Base-by-base conservation (phyloP, 2,113 vertebrate genomes). In the Datnioides undecimradiatus region DNA sequence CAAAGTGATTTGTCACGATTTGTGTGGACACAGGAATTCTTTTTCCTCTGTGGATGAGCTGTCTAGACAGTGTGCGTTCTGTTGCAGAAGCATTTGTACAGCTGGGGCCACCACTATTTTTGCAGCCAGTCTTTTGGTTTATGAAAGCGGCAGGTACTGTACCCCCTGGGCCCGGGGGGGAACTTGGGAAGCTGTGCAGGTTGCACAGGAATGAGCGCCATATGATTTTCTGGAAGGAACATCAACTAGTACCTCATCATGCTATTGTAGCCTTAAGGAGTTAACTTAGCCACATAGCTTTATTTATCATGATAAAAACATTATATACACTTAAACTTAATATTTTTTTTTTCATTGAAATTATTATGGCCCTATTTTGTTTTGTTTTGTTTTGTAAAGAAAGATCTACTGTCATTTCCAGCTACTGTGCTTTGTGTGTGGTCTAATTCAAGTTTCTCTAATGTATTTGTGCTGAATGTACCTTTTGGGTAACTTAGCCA, bases 1-100 rank as follows among this genome's bases (percentile, higher is more conserved):
- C 87, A 88, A 91, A 91, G 84, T 89, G 85, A 93, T 95, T 92
- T 90, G 89, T 94, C 91, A 88, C 63, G 86, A 92, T 92, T 91
- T 91, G 76, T 87, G 69, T 82, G 84, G 90, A 91, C 72, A 79
- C 63, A 86, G 54, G 82, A 73, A 83, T 81, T 77, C n/a, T 81
- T 78, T 87, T 88, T 58, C 81, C 80, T 83, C 63, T 68, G 82
- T 88, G 79, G 84, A 84, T 88, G 79, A 71, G 67, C 77, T 82
- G 88, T 93, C 92, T 89, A 90, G 90, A 92, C 88, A 19, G 52
- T 27, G 52, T 27, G 71, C 23, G 21, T 65, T 89, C 45, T 79
- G 58, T 60, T 78, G 46, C 31, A 48, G 69, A 62, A 85, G 31
- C 29, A 17, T 72, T 84, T 31, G 27, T 67, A 72, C 68, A 80